These are phyloP conservation scores for Pristionchus fissidentatus DNA, from an alignment of 2,888 invertebrate genomes.

Conservation along the genomic window DNA sequence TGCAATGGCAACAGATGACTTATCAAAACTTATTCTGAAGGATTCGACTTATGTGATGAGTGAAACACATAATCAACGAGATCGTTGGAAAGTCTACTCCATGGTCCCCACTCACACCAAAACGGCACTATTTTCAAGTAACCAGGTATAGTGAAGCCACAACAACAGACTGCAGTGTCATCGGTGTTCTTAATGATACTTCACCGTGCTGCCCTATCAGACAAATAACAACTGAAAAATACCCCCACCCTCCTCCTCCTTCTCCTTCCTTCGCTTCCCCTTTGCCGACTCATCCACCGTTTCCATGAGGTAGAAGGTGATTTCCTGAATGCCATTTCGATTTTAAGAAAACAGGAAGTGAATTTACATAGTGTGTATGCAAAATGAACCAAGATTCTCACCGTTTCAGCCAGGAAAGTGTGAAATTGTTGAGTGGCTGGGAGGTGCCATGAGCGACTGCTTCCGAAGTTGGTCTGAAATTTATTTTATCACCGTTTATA, in stretches of 20 bases:
- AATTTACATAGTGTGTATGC: neutral
- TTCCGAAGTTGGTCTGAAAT: conserved; percentile 14
- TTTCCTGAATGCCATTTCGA: conserved; percentile 55
- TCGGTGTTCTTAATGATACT: too few relatives aligned
- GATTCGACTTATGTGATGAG: too few relatives aligned
- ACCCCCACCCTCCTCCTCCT: conserved; percentile 41
- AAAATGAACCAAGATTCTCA: neutral
- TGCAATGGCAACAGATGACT: too few relatives aligned
- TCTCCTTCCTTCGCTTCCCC: conserved; percentile 34
- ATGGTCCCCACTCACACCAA: too few relatives aligned
- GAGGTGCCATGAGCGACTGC: conserved; percentile 43
- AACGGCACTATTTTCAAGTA: too few relatives aligned
- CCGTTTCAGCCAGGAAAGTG: conserved; percentile 13
- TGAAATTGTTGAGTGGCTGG: conserved; percentile 40
- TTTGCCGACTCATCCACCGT: neutral
- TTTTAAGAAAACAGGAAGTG: too few relatives aligned
- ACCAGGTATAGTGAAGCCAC: too few relatives aligned
- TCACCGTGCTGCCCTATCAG: neutral
- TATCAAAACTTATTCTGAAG: too few relatives aligned
- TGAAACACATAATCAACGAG: too few relatives aligned
- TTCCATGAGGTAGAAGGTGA: conserved; percentile 62
- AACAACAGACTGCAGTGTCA: too few relatives aligned
- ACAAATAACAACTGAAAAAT: neutral
- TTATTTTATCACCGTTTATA: too few relatives aligned
- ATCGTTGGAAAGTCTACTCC: too few relatives aligned